Evolutionary conservation across 2,888 invertebrate species (phyloP).

Genomic region (Merodon equestris): DNA sequence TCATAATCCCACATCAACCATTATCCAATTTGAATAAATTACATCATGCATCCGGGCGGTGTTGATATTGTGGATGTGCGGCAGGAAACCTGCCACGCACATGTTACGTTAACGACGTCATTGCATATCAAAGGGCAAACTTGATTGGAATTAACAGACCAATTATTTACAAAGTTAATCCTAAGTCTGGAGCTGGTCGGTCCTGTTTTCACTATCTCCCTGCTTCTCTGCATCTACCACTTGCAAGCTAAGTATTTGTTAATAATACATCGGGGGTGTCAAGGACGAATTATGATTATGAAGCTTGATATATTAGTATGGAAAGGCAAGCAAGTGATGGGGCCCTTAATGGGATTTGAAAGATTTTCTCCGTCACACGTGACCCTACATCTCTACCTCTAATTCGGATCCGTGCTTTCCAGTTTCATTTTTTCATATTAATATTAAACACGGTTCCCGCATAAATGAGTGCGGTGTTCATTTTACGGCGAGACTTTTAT

Average conservation of each 20-base stretch:
- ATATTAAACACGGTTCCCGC: slow-evolving; percentile 21
- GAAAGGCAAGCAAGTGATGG: slow-evolving; percentile 13
- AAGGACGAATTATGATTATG: neutral
- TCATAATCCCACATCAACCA: slow-evolving; percentile 3
- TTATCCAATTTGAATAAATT: slow-evolving; percentile 46
- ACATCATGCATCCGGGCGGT: neutral
- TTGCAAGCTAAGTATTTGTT: too few species aligned
- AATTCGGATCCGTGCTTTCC: slow-evolving; percentile 28
- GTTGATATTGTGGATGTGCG: neutral
- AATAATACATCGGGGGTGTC: slow-evolving; percentile 1
- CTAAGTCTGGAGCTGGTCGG: neutral
- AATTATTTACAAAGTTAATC: slow-evolving; percentile 45
- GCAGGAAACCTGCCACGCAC: neutral
- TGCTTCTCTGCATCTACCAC: neutral
- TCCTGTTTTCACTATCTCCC: neutral
- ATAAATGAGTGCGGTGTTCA: slow-evolving; percentile 30
- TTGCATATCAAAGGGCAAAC: slow-evolving; percentile 11
- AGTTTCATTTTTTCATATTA: neutral
- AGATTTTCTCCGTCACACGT: slow-evolving; percentile 32
- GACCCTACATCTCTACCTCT: slow-evolving; percentile 48
- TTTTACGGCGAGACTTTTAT: slow-evolving; percentile 51
- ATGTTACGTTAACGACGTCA: too few species aligned
- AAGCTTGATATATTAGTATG: slow-evolving; percentile 2
- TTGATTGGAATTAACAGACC: slow-evolving; percentile 38
- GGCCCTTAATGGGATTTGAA: slow-evolving; percentile 20